Evolutionary conservation across 2,797 vertebrate species (phyloP).

Genomic region (Poeciliopsis infans): DNA sequence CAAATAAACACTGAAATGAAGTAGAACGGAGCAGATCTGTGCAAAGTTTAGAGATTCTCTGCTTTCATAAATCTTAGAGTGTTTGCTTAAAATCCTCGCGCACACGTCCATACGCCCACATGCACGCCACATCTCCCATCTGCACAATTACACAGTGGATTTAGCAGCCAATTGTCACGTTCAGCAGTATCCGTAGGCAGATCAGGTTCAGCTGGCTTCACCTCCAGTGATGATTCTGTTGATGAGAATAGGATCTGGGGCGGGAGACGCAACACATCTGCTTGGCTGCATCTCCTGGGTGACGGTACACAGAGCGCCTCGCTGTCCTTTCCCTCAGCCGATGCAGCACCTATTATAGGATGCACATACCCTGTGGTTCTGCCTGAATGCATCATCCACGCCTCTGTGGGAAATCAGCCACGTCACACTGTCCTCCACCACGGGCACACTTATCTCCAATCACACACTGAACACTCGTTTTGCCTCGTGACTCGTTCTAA

Average conservation of each 20-base stretch:
- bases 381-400: slow-evolving; percentile 21
- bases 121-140: slow-evolving; percentile 24
- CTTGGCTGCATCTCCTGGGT: slow-evolving; percentile 44
- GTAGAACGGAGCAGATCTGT: slow-evolving; percentile 42
- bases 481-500: slow-evolving; percentile 13
- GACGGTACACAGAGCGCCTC: slow-evolving; percentile 24
- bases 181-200: slow-evolving; percentile 50
- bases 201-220: slow-evolving; percentile 60
- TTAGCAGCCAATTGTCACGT: slow-evolving; percentile 63
- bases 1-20: slow-evolving; percentile 55
- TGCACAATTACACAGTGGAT: slow-evolving; percentile 65
- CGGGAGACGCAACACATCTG: slow-evolving; percentile 68
- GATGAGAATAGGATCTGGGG: slow-evolving; percentile 66
- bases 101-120: slow-evolving; percentile 26
- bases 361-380: slow-evolving; percentile 18
- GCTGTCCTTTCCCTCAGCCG: slow-evolving; percentile 35
- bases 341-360: slow-evolving; percentile 46
- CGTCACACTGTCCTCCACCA: slow-evolving; percentile 7
- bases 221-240: slow-evolving; percentile 64
- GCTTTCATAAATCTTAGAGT: slow-evolving; percentile 8
- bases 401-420: slow-evolving; percentile 28
- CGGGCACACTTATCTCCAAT: slow-evolving; percentile 50
- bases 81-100: slow-evolving; percentile 24
- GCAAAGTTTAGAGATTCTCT: slow-evolving; percentile 43
- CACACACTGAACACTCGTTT: slow-evolving; percentile 33